A percentile compares a stretch with the other conserved stretches of the same genome.
Conservation (phyloP, 2,113 vertebrate genomes). For the Oreocharis arfaki region DNA sequence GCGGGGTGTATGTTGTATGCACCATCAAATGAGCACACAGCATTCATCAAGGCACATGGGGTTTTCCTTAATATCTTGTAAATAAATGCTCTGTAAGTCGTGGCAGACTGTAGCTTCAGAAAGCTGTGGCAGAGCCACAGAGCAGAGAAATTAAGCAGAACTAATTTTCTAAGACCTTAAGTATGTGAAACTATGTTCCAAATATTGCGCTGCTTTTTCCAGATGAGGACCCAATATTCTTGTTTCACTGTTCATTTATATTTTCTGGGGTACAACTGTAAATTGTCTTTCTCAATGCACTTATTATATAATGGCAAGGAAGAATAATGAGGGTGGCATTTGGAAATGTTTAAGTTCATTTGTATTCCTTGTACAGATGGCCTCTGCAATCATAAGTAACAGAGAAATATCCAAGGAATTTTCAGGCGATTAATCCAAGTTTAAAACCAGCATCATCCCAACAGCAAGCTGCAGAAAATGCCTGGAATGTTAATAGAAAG, state of each 20-base stretch:
- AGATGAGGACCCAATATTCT: constrained; percentile 7
- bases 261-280: constrained; percentile 38
- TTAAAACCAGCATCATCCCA: constrained; percentile 4
- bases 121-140: neutral
- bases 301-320: constrained; percentile 30
- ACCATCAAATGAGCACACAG: neutral
- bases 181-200: constrained; percentile 16
- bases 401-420: constrained; percentile 31
- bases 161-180: constrained; percentile 50
- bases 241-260: constrained; percentile 30
- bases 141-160: constrained; percentile 45
- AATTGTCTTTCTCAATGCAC: constrained; percentile 45
- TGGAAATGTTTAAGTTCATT: constrained; percentile 60
- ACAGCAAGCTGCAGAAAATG: constrained; percentile 12
- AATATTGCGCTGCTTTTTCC: constrained; percentile 31
- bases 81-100: neutral
- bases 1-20: neutral
- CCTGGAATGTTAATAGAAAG: neutral
- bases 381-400: constrained; percentile 48
- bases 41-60: neutral
- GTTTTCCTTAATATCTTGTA: neutral
- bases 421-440: constrained; percentile 23
- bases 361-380: constrained; percentile 50
- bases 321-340: constrained; percentile 56
- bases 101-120: neutral